Evolutionary conservation across 2,113 vertebrate species (phyloP).

Genomic region (Gallinago paraguaiae): DNA sequence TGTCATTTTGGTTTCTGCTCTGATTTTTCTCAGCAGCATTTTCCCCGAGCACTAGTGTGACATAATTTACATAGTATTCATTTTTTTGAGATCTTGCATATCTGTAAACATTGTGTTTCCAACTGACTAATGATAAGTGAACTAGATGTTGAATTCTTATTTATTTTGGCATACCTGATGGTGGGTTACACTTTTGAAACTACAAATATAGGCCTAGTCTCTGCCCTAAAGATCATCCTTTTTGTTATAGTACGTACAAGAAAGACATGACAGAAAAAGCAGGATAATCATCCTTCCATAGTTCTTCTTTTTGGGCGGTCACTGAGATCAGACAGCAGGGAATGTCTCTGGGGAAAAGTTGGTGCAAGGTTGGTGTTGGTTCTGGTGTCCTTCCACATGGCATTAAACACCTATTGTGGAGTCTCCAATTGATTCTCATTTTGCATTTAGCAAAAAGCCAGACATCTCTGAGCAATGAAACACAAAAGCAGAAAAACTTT

Average conservation of each 20-base stretch:
- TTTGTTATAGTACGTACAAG: not conserved
- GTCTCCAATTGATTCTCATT: not conserved
- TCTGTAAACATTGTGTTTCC: not conserved
- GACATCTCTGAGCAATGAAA: not conserved
- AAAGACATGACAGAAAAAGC: not conserved
- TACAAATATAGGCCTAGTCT: not conserved
- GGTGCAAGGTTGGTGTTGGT: not conserved
- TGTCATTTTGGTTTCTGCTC: not conserved
- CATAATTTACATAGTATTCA: not conserved
- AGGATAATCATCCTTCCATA: not conserved
- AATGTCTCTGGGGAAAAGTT: not conserved
- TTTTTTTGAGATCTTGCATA: not conserved
- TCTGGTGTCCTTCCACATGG: not conserved
- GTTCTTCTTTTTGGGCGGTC: not conserved
- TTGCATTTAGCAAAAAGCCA: not conserved
- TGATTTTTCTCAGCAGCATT: not conserved
- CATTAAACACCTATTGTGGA: not conserved
- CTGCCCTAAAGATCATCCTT: not conserved
- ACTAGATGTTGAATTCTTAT: not conserved
- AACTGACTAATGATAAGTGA: not conserved
- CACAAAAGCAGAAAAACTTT: not conserved
- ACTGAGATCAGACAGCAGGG: not conserved
- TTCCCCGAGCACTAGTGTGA: not conserved
- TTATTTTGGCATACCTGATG: not conserved
- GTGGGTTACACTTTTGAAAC: not conserved